Base-by-base conservation (phyloP, 2,113 vertebrate species). In the Megaleporinus macrocephalus region DNA sequence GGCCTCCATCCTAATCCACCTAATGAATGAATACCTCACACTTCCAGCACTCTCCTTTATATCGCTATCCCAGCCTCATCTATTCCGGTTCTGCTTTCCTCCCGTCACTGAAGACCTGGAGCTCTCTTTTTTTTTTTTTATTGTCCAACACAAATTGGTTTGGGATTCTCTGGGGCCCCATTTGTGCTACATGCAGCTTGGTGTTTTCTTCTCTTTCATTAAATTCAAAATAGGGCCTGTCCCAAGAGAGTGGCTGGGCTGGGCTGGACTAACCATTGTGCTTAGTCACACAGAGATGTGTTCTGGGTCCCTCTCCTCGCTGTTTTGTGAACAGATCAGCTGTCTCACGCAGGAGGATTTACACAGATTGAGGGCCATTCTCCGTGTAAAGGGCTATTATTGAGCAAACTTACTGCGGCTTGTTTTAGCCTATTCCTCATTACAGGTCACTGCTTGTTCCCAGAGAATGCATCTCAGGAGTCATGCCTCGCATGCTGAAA, bases 191-290 rank as follows among this genome's bases (percentile, higher is more conserved):
- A 83, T 79, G 72, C 83, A 78, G 78, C 57, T 81, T 82, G 83
- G 82, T 85, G 84, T 89, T 89, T 89, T 85, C 90, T 93, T 90
- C 80, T 83, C 88, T 94, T 92, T 92, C 75, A 88, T 86, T 87
- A 81, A 78, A 90, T 89, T 93, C 84, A 89, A 91, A 89, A 86
- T 90, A 90, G 90, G 81, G 51, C 65, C 66, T 85, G 63, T 92
- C 89, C 90, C 84, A 81, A 70, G 85, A 91, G 87, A 89, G 88
- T 81, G 83, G 84, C 76, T 82, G 85, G 88, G 79, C 71, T 73
- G 61, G 53, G 63, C 80, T 85, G 62, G 79, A 75, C 83, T 85
- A 90, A 87, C 91, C 84, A 90, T 92, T 93, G 89, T 90, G 82
- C 82, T 86, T 85, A 84, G 82, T 79, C 89, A 86, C 82, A 78